A percentile compares a stretch with the other conserved stretches of the same genome.
phyloP scores from a whole-genome alignment of 1,140 invertebrate genomes.

The Brachionus plicatilis region DNA sequence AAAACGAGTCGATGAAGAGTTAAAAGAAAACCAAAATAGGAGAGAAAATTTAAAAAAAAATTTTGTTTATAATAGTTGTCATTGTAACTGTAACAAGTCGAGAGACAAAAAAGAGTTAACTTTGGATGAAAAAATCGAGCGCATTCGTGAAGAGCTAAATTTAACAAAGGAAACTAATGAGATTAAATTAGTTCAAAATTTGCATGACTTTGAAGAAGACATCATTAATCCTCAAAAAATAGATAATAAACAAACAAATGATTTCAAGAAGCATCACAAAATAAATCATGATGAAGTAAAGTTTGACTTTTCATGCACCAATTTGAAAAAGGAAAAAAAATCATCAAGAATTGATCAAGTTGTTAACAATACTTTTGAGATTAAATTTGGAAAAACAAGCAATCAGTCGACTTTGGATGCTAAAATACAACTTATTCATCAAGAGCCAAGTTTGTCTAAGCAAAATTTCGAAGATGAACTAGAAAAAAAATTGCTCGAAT shows the following conservation, averaged over 20 bases:
- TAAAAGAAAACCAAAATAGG: background rate
- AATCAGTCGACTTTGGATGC: background rate
- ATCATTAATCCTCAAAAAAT: background rate
- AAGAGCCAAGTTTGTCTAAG: background rate
- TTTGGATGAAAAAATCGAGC: slow-evolving; percentile 1
- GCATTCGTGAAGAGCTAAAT: background rate
- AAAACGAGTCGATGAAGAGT: background rate
- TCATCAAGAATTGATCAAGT: background rate
- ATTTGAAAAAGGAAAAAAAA: background rate
- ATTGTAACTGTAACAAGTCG: background rate
- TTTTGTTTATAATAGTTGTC: background rate
- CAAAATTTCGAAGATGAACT: background rate
- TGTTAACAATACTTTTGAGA: background rate
- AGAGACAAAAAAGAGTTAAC: background rate
- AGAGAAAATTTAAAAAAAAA: background rate
- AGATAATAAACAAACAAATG: background rate
- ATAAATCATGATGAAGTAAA: background rate
- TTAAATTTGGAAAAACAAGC: background rate
- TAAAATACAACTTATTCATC: background rate
- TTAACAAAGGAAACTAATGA: background rate
- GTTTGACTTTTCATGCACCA: background rate
- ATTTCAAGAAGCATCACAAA: background rate
- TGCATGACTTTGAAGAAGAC: background rate
- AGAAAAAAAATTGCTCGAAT: background rate
- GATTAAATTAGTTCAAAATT: background rate